Evolutionary conservation across 2,888 invertebrate genomes (phyloP).

Genomic region (Protophormia terraenovae): DNA sequence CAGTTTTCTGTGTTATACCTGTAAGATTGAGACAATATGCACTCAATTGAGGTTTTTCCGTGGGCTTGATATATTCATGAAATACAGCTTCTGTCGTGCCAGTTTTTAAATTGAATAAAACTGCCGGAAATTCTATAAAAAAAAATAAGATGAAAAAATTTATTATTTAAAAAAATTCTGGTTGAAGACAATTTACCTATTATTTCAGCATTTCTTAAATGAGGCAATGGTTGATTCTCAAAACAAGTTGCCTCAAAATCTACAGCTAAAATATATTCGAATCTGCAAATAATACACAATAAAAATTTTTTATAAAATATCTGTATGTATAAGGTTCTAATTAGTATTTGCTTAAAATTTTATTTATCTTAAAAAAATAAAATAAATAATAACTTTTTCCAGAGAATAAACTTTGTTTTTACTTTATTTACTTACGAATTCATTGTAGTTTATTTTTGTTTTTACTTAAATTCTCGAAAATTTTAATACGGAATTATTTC

Average conservation of each 20-base stretch:
- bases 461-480: too few relatives aligned
- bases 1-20: slow-evolving; percentile 83
- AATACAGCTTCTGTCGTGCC: slow-evolving; percentile 83
- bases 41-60: slow-evolving; percentile 83
- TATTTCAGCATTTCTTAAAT: slow-evolving; percentile 81
- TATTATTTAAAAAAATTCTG: background rate
- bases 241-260: slow-evolving; percentile 86
- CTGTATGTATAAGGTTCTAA: too few relatives aligned
- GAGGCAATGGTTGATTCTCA: slow-evolving; percentile 81
- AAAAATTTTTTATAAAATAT: too few relatives aligned
- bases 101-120: slow-evolving; percentile 82
- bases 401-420: too few relatives aligned
- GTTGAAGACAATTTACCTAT: too few relatives aligned
- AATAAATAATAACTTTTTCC: too few relatives aligned
- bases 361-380: too few relatives aligned
- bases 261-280: slow-evolving; percentile 82
- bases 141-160: background rate
- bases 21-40: slow-evolving; percentile 83
- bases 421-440: too few relatives aligned
- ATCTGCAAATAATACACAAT: too few relatives aligned
- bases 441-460: too few relatives aligned
- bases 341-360: too few relatives aligned
- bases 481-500: too few relatives aligned
- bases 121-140: slow-evolving; percentile 84
- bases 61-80: slow-evolving; percentile 84